Conservation (phyloP, 2,113 vertebrate species). For the Bubo scandiacus region DNA sequence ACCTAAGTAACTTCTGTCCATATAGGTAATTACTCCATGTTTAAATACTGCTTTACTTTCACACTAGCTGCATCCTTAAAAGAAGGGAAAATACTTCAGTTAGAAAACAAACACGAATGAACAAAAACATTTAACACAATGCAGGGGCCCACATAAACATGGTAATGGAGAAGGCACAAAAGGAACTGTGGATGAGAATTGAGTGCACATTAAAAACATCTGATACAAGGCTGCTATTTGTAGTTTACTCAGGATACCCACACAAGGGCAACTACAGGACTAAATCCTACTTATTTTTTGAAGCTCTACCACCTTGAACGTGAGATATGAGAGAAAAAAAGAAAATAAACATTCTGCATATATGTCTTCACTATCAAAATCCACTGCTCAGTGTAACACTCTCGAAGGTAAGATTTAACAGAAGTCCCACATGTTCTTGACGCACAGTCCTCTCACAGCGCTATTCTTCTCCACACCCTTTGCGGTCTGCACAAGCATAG, state of each 20-base stretch:
- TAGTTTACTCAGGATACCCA: not conserved
- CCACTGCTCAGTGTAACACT: not conserved
- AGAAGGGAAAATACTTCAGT: not conserved
- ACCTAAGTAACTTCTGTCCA: not conserved
- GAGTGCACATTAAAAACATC: not conserved
- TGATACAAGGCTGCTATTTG: not conserved
- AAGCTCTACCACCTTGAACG: not conserved
- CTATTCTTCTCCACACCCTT: rapidly evolving
- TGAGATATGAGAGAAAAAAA: not conserved
- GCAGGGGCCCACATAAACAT: not conserved
- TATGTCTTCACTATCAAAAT: not conserved
- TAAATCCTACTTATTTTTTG: not conserved
- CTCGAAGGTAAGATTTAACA: not conserved
- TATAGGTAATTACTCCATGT: not conserved
- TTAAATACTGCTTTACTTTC: not conserved
- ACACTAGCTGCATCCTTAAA: not conserved
- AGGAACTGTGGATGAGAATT: not conserved
- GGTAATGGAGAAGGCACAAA: not conserved
- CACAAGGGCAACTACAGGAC: not conserved
- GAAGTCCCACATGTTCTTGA: not conserved
- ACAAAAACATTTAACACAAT: not conserved
- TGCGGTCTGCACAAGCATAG: not conserved
- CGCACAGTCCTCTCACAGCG: not conserved
- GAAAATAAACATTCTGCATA: not conserved
- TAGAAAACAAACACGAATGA: not conserved